Percentiles rank a stretch among this genome's conserved stretches.
phyloP scores from a whole-genome alignment of 2,888 invertebrate species.

The Melinaea marsaeus region DNA sequence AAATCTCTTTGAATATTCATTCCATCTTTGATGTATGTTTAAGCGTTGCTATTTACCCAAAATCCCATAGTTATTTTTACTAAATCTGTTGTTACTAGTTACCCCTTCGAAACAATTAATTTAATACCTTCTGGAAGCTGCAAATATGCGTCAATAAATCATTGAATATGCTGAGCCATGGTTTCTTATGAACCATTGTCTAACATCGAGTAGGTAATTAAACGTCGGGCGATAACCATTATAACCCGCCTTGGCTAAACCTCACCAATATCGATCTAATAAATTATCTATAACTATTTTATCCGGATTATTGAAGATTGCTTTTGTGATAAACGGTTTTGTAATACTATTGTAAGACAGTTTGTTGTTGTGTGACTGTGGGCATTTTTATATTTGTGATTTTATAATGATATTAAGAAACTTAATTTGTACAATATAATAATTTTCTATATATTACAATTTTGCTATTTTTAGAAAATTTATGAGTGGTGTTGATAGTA shows the following conservation, averaged over 20 bases:
- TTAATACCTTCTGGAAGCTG: slow-evolving; percentile 59
- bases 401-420: too few species aligned
- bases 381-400: too few species aligned
- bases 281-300: slow-evolving; percentile 60
- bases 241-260: slow-evolving; percentile 56
- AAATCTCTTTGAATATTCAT: slow-evolving; percentile 67
- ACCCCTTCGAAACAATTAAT: slow-evolving; percentile 53
- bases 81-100: slow-evolving; percentile 10
- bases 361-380: too few species aligned
- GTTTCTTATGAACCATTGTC: slow-evolving; percentile 76
- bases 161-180: slow-evolving; percentile 61
- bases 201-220: slow-evolving; percentile 68
- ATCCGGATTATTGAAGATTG: slow-evolving; percentile 59
- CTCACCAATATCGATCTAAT: slow-evolving; percentile 71
- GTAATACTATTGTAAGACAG: slow-evolving; percentile 7
- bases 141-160: slow-evolving; percentile 64
- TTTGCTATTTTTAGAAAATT: too few species aligned
- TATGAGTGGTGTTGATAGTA: not conserved
- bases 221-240: slow-evolving; percentile 67
- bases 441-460: too few species aligned
- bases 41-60: slow-evolving; percentile 23
- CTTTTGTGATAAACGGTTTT: slow-evolving; percentile 42
- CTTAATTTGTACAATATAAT: too few species aligned
- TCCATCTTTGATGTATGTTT: slow-evolving; percentile 60
- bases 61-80: not conserved